Evolutionary conservation across 2,888 invertebrate genomes (phyloP), one percentile per base, ranked within the genome.

Genomic region (Antitype chi): DNA sequence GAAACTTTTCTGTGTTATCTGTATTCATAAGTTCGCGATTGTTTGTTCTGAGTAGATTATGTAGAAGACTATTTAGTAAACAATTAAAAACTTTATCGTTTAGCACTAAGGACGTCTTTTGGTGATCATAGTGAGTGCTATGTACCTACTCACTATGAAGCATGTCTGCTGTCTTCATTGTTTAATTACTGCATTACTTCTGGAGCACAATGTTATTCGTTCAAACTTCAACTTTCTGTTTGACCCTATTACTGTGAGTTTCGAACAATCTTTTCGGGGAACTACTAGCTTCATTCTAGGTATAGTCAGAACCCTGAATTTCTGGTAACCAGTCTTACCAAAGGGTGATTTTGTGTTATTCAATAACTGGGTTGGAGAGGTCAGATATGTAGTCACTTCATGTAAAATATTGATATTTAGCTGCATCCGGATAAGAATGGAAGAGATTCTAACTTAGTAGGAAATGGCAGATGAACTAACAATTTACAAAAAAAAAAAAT

Each of bases 41-140:
- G 60, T 62, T 59, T 80, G 23, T 53, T 81, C 25, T n/a, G 57
- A 75, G 64, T 47, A 64, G 43, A n/a, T 53, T 57, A 57, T 64
- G 43, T 75, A 52, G 57, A 15, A 32, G 23, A 75, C 20, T 75
- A 66, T 47, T 64, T 53, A 66, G 53, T 53, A 20, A 76, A 20
- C 57, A 66, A 82, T 78, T 78, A 53, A 59, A 75, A 78, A 77
- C 25, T 77, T 81, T 72, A 62, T 73, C 47, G 53, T 77, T 62
- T 81, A 81, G 25, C 15, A 55, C 15, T 62, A 25, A 32, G 15
- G 47, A 28, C 32, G 11, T 25, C 25, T 72, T 80, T 77, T 81
- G 25, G 23, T 53, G 25, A 25, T 62, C 43, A 1, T 60, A 53
- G 60, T 71, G 69, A 59, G 28, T 79, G 11, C 5, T 38, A 38